A percentile compares a stretch with the other conserved stretches of the same genome.
Evolutionary conservation across 2,113 vertebrate species (phyloP).

Genomic region (Istiophorus platypterus): DNA sequence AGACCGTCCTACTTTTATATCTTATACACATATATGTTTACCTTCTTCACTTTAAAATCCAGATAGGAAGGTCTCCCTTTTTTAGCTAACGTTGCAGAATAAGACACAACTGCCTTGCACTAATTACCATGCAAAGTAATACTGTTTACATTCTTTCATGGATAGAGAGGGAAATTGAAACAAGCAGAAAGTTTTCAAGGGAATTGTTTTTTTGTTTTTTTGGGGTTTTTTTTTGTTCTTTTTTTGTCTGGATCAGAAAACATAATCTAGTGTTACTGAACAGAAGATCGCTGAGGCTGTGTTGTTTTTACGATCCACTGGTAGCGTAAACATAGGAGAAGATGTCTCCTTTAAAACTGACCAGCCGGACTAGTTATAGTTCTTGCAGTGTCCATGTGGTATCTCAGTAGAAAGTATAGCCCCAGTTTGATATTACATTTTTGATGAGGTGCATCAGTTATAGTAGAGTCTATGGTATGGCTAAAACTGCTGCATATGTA

Average conservation of each 20-base stretch:
- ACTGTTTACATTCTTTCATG: not conserved
- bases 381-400: not conserved
- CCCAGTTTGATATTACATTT: not conserved
- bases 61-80: not conserved
- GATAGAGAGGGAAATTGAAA: not conserved
- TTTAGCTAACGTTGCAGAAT: not conserved
- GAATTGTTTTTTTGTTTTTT: not conserved
- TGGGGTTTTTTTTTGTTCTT: too few species aligned
- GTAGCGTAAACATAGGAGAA: too few species aligned
- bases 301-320: too few species aligned
- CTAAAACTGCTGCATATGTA: fast-evolving
- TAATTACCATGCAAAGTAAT: not conserved
- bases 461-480: not conserved
- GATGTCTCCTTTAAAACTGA: not conserved
- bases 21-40: not conserved
- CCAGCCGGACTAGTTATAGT: not conserved
- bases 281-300: not conserved
- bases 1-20: not conserved
- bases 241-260: not conserved
- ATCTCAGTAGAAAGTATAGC: too few species aligned
- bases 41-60: not conserved
- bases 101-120: not conserved
- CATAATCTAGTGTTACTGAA: not conserved
- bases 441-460: not conserved
- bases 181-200: not conserved